These are phyloP conservation scores for Ruditapes philippinarum DNA, from an alignment of 1,140 invertebrate species.

Conservation along the genomic window DNA sequence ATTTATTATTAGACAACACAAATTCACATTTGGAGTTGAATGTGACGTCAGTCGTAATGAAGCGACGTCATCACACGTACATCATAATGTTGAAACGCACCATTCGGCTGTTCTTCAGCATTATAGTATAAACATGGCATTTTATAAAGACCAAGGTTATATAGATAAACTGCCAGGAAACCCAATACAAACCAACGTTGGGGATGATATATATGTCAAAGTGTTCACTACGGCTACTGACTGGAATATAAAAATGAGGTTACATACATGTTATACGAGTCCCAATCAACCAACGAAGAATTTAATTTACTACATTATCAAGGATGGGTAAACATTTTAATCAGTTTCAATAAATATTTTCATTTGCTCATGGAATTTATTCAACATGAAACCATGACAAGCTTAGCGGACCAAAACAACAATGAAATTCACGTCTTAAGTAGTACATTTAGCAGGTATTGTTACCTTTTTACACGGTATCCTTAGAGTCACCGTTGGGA, in stretches of 20 bases:
- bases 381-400: too few relatives aligned
- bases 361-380: too few relatives aligned
- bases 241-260: constrained; percentile 35
- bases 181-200: constrained; percentile 19
- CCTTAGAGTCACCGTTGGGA: too few relatives aligned
- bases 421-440: too few relatives aligned
- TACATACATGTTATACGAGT: constrained; percentile 45
- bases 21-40: constrained; percentile 33
- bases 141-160: constrained; percentile 28
- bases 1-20: constrained; percentile 28
- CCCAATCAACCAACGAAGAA: neutral
- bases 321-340: constrained; percentile 26
- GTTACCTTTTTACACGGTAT: too few relatives aligned
- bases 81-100: neutral
- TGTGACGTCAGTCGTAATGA: constrained; percentile 35
- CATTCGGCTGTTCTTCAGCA: neutral
- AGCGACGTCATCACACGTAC: constrained; percentile 22
- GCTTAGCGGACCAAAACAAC: too few relatives aligned
- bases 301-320: neutral
- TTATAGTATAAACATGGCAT: constrained; percentile 12
- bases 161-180: constrained; percentile 16
- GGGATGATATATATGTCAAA: constrained; percentile 20
- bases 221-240: constrained; percentile 11
- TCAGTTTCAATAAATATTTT: too few relatives aligned
- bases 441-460: too few relatives aligned